Evolutionary conservation across 2,797 vertebrate species (phyloP).

Genomic region (Sandelia bainsii): DNA sequence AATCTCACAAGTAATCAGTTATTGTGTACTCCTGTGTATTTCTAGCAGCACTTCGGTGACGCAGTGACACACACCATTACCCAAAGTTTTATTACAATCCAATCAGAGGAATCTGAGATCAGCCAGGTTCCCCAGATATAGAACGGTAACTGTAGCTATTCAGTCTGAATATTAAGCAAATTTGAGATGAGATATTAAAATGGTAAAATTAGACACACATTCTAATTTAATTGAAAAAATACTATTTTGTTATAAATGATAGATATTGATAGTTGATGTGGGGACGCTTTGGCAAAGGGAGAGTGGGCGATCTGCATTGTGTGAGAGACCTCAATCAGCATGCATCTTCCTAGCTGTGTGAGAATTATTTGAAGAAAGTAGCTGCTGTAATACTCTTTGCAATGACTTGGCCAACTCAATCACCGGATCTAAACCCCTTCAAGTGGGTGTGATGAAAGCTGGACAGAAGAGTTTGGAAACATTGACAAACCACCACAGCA

Average conservation of each 20-base stretch:
- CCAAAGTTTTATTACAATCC: constrained; percentile 12
- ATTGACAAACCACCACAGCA: too few relatives aligned
- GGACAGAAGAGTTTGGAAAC: too few relatives aligned
- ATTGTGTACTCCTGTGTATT: constrained; percentile 1
- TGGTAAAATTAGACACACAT: not conserved
- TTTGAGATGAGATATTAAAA: not conserved
- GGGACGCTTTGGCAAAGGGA: too few relatives aligned
- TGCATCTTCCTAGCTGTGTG: too few relatives aligned
- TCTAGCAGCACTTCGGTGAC: not conserved
- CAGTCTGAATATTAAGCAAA: not conserved
- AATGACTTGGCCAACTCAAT: too few relatives aligned
- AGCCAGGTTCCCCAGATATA: constrained; percentile 17
- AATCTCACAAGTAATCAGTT: not conserved
- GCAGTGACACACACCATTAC: constrained; percentile 12
- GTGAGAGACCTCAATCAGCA: too few relatives aligned
- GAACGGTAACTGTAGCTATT: not conserved
- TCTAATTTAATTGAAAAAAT: constrained; percentile 13
- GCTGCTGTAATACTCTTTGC: too few relatives aligned
- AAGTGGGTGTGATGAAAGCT: too few relatives aligned
- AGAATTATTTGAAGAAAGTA: too few relatives aligned
- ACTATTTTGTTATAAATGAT: not conserved
- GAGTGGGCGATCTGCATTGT: too few relatives aligned
- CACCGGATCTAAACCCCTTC: too few relatives aligned
- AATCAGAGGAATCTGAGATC: constrained; percentile 7
- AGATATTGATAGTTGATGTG: not conserved